phyloP scores from a whole-genome alignment of 2,113 vertebrate species.

The Sigmodon hispidus region DNA sequence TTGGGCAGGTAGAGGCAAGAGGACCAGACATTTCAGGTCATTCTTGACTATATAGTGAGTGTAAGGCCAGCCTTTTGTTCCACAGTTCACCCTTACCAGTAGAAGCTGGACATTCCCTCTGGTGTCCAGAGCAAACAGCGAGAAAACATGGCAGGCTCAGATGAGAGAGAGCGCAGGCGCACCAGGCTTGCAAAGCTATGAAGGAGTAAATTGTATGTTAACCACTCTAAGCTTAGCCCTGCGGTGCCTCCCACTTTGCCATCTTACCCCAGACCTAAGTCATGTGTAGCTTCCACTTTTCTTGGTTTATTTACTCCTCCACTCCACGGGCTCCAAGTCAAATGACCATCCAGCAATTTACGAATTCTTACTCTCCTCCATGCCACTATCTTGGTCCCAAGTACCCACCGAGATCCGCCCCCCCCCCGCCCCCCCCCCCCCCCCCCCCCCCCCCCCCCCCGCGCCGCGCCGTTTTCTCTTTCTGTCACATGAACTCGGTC shows the following conservation, averaged over 20 bases:
- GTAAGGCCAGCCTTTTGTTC: neutral
- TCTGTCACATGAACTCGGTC: neutral
- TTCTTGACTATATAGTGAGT: neutral
- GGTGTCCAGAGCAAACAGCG: neutral
- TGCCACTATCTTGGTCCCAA: neutral
- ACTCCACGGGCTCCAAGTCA: neutral
- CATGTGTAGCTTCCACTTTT: neutral
- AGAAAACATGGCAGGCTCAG: neutral
- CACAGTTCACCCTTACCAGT: neutral
- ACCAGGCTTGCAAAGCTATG: too few relatives aligned
- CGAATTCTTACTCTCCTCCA: neutral
- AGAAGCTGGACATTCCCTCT: neutral
- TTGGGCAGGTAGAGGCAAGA: neutral
- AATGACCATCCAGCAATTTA: neutral
- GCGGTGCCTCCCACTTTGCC: too few relatives aligned
- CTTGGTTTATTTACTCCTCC: neutral
- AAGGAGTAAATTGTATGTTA: neutral
- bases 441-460: too few relatives aligned
- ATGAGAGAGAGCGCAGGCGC: neutral
- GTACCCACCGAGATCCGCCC: neutral
- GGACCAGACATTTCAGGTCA: neutral
- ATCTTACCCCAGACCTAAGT: neutral
- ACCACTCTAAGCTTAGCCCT: neutral
- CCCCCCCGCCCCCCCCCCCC: too few relatives aligned
- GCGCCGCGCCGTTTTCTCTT: neutral